phyloP scores from a whole-genome alignment of 2,113 vertebrate species.

The Pavo muticus region DNA sequence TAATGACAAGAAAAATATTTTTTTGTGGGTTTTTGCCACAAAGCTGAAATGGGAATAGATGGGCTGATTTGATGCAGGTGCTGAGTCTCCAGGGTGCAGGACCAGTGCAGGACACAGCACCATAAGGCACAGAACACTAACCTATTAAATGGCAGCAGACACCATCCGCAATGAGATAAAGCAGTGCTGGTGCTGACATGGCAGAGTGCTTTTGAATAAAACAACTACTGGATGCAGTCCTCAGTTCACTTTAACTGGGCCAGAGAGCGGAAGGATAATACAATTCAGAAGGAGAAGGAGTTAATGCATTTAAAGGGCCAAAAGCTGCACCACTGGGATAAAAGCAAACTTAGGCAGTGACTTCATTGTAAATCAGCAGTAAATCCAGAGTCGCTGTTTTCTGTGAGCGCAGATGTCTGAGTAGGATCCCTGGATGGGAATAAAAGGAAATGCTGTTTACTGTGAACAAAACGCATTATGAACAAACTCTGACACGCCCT shows the following conservation, averaged over 20 bases:
- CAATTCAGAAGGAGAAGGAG: background rate
- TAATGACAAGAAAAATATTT: conserved; percentile 35
- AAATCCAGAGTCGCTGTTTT: conserved; percentile 42
- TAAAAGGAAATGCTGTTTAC: conserved; percentile 70
- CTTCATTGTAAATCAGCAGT: conserved; percentile 40
- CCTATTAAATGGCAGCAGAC: background rate
- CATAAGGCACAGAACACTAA: background rate
- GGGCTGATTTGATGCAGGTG: conserved; percentile 12
- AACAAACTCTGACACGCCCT: conserved; percentile 65
- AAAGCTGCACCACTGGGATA: conserved; percentile 48
- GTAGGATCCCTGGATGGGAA: conserved; percentile 60
- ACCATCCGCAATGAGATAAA: background rate
- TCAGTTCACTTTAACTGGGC: background rate
- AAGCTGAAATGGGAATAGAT: background rate
- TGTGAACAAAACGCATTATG: conserved; percentile 58
- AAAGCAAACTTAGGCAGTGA: conserved; percentile 35
- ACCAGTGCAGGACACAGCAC: rapidly evolving
- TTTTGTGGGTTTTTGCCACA: background rate
- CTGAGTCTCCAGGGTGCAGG: background rate
- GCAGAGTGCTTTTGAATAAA: conserved; percentile 1
- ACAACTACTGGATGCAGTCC: background rate
- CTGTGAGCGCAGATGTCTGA: conserved; percentile 62
- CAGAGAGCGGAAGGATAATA: background rate
- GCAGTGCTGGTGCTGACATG: background rate
- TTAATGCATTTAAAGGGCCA: conserved; percentile 31